A percentile compares a stretch with the other conserved stretches of the same genome.
phyloP scores from a whole-genome alignment of 2,888 invertebrate genomes.

The Ophion obscuratus region DNA sequence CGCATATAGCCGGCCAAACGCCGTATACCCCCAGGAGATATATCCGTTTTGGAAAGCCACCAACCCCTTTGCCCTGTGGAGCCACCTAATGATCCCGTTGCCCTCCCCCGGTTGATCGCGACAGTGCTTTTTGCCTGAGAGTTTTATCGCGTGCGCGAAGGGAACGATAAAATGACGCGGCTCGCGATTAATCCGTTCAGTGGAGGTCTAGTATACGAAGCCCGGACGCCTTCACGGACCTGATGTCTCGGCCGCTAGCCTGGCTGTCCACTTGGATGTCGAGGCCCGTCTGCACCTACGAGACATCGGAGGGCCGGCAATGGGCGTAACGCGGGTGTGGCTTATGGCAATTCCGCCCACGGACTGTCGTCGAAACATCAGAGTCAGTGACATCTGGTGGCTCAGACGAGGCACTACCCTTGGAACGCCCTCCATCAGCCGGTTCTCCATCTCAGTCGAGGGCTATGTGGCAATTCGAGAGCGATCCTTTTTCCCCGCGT shows the following conservation, averaged over 20 bases:
- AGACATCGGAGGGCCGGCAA: constrained; percentile 76
- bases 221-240: constrained; percentile 69
- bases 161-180: constrained; percentile 38
- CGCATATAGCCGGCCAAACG: constrained; percentile 17
- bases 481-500: constrained; percentile 40
- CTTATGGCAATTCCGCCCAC: constrained; percentile 25
- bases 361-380: constrained; percentile 18
- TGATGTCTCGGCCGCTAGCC: constrained; percentile 79
- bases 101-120: neutral
- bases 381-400: constrained; percentile 69
- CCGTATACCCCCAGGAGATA: neutral
- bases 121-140: neutral
- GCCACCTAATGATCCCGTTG: neutral
- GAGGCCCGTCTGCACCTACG: constrained; percentile 81
- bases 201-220: constrained; percentile 61
- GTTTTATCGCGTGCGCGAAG: constrained; percentile 47
- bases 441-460: neutral
- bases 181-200: constrained; percentile 41
- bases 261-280: constrained; percentile 83
- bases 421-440: constrained; percentile 62
- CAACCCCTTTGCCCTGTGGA: neutral
- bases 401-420: neutral
- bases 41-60: neutral
- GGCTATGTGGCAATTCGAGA: neutral
- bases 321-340: constrained; percentile 77